Evolutionary conservation across 2,113 vertebrate genomes (phyloP).

Genomic region (Ranitomeya variabilis): DNA sequence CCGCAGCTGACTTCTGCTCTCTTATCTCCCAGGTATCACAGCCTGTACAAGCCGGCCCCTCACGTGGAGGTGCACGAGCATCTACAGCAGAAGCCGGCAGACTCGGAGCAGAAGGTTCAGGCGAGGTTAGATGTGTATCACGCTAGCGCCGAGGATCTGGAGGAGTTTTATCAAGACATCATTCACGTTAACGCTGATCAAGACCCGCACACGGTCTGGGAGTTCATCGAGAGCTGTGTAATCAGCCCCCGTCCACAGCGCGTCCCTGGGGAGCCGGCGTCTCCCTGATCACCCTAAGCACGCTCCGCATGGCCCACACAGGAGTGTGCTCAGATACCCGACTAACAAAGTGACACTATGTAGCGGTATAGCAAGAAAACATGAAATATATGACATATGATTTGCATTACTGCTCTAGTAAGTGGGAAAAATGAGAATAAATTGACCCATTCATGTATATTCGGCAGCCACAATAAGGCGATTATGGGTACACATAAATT

Average conservation of each 20-base stretch:
- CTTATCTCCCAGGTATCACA: conserved; percentile 76
- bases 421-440: no score
- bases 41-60: conserved; percentile 77
- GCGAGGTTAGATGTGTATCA: conserved; percentile 68
- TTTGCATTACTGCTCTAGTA: no score
- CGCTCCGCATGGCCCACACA: background rate
- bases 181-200: conserved; percentile 82
- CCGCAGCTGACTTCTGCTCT: no score
- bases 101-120: conserved; percentile 69
- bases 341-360: no score
- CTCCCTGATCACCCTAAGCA: conserved; percentile 43
- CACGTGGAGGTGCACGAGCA: conserved; percentile 73
- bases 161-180: conserved; percentile 74
- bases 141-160: conserved; percentile 62
- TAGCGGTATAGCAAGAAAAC: no score
- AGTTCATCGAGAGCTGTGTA: conserved; percentile 83
- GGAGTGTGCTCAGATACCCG: no score
- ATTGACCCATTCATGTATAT: no score
- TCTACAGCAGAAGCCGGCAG: conserved; percentile 76
- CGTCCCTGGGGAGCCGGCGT: background rate
- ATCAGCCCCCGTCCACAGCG: conserved; percentile 71
- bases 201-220: conserved; percentile 82
- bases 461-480: no score
- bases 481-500: no score
- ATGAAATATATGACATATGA: no score